Percentiles rank a stretch among this genome's conserved stretches.
These are phyloP conservation scores for Acanthiza pusilla DNA, from an alignment of 2,797 vertebrate genomes.

Conservation along the genomic window DNA sequence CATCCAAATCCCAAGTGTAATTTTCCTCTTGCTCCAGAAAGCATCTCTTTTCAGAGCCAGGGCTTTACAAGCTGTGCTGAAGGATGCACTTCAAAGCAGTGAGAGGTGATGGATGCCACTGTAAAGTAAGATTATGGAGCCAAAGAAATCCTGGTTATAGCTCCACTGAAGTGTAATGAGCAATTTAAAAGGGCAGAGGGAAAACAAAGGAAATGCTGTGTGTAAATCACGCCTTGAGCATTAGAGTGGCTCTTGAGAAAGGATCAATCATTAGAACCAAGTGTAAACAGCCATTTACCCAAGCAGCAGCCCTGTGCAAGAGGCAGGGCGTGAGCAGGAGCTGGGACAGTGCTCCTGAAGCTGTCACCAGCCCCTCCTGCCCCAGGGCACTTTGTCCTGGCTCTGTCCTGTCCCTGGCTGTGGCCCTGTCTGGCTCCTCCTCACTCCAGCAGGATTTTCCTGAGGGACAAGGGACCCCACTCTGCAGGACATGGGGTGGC, in stretches of 20 bases:
- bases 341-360: not conserved
- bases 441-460: not conserved
- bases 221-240: not conserved
- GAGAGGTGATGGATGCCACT: slow-evolving; percentile 4
- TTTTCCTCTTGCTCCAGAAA: not conserved
- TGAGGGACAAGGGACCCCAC: not conserved
- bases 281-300: not conserved
- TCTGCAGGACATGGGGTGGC: not conserved
- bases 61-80: not conserved
- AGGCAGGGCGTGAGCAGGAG: not conserved
- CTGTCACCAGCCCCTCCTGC: not conserved
- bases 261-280: not conserved
- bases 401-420: not conserved
- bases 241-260: not conserved
- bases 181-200: not conserved
- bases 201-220: slow-evolving; percentile 6
- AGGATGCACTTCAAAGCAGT: not conserved
- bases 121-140: not conserved
- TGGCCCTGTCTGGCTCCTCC: not conserved
- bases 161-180: not conserved
- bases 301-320: not conserved
- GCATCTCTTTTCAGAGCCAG: not conserved
- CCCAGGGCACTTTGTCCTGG: not conserved
- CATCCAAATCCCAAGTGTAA: not conserved
- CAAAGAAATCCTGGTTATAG: not conserved